Evolutionary conservation across 2,888 invertebrate genomes (phyloP).

Genomic region (Nasonia oneida): DNA sequence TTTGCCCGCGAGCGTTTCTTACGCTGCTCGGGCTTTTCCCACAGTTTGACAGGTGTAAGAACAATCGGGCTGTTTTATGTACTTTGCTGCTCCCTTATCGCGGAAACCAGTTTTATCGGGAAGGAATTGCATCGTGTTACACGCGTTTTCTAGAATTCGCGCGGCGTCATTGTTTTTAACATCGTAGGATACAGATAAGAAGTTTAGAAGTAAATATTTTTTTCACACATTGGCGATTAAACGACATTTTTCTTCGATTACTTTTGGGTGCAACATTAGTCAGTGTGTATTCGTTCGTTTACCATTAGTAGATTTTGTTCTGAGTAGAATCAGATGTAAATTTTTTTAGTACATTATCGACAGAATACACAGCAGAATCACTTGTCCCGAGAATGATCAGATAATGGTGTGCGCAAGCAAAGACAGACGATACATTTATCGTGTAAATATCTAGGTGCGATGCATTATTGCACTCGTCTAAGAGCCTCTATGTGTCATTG

Average conservation of each 20-base stretch:
- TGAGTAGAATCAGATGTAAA: background rate
- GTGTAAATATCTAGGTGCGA: conserved; percentile 16
- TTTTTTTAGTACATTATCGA: conserved; percentile 10
- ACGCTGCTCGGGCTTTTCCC: background rate
- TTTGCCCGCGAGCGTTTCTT: background rate
- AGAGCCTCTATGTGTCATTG: conserved; percentile 35
- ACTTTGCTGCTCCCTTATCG: background rate
- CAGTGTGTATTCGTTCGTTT: too few relatives aligned
- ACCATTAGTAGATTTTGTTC: too few relatives aligned
- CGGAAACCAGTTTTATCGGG: background rate
- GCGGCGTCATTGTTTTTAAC: background rate
- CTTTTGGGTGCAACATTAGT: background rate
- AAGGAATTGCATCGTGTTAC: background rate
- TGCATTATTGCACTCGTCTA: conserved; percentile 35
- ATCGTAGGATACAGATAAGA: background rate
- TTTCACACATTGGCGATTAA: background rate
- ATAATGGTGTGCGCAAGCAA: conserved; percentile 47
- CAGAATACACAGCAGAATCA: conserved; percentile 21
- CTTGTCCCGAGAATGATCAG: conserved; percentile 18
- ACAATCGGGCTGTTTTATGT: background rate
- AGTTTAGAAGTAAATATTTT: background rate
- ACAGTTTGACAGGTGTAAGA: background rate
- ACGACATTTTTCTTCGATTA: background rate
- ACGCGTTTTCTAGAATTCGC: background rate
- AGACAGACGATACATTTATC: conserved; percentile 46